Evolutionary conservation across 2,797 vertebrate genomes (phyloP).

Genomic region (Peromyscus nudipes): DNA sequence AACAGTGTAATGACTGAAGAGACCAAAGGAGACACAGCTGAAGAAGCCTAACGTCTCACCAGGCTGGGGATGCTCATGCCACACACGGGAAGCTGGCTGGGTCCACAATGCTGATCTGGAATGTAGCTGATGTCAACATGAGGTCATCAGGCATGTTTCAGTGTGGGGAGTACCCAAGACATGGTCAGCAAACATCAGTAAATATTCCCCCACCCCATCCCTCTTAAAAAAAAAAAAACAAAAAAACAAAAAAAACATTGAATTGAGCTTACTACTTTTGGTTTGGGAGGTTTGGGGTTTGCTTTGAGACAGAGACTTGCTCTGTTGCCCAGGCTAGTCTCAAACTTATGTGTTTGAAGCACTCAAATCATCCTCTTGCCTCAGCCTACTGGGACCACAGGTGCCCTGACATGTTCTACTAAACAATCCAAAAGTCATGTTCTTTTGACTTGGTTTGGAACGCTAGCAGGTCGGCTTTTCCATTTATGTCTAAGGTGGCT

Average conservation of each 20-base stretch:
- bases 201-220: background rate
- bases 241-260: background rate
- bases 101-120: background rate
- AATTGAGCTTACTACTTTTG: background rate
- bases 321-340: background rate
- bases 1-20: background rate
- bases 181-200: background rate
- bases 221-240: background rate
- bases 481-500: background rate
- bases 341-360: background rate
- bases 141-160: background rate
- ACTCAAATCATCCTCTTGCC: background rate
- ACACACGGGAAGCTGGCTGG: background rate
- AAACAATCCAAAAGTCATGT: background rate
- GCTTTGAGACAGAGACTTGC: background rate
- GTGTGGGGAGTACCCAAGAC: background rate
- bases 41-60: background rate
- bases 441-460: conserved; percentile 24
- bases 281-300: background rate
- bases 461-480: background rate
- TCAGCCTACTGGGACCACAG: background rate
- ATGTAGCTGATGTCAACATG: background rate
- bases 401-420: background rate
- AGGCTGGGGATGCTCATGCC: background rate
- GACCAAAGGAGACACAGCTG: background rate